phyloP scores from a whole-genome alignment of 2,888 invertebrate genomes.

The Ceramica pisi region DNA sequence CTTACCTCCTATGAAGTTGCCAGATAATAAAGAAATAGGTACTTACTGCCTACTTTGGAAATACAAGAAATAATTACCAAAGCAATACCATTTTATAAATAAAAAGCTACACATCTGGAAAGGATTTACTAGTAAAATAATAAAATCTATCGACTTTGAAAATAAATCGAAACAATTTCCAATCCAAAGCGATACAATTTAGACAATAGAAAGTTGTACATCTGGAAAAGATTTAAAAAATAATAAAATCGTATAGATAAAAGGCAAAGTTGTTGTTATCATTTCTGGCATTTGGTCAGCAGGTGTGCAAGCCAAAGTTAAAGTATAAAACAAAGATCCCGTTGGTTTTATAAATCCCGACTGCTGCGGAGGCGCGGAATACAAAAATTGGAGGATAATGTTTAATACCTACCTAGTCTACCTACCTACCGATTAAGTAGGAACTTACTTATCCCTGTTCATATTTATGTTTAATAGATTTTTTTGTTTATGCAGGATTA shows the following conservation, averaged over 20 bases:
- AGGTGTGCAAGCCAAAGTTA: slow-evolving; percentile 41
- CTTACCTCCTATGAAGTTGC: too few relatives aligned
- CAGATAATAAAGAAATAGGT: background rate
- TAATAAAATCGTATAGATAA: slow-evolving; percentile 19
- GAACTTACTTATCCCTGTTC: background rate
- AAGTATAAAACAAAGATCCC: slow-evolving; percentile 27
- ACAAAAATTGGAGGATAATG: background rate
- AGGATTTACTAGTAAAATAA: slow-evolving; percentile 39
- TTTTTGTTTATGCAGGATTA: too few relatives aligned
- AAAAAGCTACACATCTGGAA: slow-evolving; percentile 41
- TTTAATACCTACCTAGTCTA: background rate
- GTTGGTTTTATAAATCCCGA: background rate
- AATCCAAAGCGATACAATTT: background rate
- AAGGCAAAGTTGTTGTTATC: background rate
- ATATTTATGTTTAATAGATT: background rate
- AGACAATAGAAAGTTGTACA: slow-evolving; percentile 19
- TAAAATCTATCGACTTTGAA: background rate
- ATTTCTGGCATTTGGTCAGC: slow-evolving; percentile 54
- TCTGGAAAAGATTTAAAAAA: slow-evolving; percentile 53
- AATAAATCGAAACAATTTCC: background rate
- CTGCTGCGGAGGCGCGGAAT: background rate
- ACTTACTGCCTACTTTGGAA: background rate
- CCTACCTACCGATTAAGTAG: too few relatives aligned
- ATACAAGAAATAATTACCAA: background rate
- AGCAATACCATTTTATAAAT: slow-evolving; percentile 3